Evolutionary conservation across 2,797 vertebrate species (phyloP).

Genomic region (Pristis pectinata): DNA sequence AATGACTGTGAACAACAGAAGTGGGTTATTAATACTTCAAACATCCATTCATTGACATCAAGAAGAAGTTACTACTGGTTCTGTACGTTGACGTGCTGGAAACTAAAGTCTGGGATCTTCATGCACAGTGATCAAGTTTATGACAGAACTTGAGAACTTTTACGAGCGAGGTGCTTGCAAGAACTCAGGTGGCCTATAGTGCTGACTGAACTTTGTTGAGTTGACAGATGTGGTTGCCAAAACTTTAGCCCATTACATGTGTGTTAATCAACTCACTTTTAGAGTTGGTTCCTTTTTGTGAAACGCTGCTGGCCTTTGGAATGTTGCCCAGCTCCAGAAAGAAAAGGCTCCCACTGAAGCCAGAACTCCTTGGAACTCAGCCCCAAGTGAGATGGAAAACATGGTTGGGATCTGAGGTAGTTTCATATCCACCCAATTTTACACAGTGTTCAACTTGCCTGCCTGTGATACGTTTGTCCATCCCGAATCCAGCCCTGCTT

Average conservation of each 20-base stretch:
- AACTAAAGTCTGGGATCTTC: not conserved
- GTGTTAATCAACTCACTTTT: not conserved
- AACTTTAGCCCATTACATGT: not conserved
- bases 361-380: not conserved
- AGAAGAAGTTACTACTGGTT: not conserved
- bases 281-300: not conserved
- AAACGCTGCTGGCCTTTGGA: not conserved
- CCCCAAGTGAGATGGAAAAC: not conserved
- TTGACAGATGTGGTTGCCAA: not conserved
- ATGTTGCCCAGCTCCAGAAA: not conserved
- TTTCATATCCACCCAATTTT: not conserved
- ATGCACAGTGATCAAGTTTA: not conserved
- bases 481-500: no score
- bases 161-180: not conserved
- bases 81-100: not conserved
- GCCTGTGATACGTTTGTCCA: not conserved
- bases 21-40: not conserved
- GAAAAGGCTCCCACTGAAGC: not conserved
- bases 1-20: not conserved
- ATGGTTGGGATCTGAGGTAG: not conserved
- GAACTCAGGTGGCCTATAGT: no score
- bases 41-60: not conserved
- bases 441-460: not conserved
- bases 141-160: not conserved
- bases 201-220: not conserved